Conservation (phyloP, 2,797 vertebrate genomes). For the Eurystomus glaucurus region DNA sequence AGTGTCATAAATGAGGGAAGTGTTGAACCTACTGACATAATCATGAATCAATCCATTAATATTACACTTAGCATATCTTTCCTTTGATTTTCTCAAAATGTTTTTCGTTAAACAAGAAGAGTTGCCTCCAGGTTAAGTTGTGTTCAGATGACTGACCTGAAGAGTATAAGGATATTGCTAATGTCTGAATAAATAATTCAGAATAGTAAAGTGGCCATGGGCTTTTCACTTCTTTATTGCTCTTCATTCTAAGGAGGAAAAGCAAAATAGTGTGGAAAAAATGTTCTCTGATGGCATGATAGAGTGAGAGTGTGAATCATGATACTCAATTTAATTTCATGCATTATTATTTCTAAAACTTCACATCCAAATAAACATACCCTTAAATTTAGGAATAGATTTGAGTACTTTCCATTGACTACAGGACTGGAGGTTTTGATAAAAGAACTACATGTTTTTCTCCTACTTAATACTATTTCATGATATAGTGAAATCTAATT, state of each 20-base stretch:
- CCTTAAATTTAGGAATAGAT: background rate
- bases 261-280: background rate
- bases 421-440: background rate
- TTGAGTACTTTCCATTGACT: background rate
- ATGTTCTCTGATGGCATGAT: background rate
- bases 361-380: background rate
- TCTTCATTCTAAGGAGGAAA: background rate
- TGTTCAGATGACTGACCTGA: background rate
- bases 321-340: background rate
- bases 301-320: background rate
- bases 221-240: background rate
- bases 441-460: background rate
- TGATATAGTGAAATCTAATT: background rate
- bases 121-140: background rate
- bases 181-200: background rate
- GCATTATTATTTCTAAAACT: background rate
- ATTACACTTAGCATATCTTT: background rate
- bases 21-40: background rate
- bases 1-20: background rate
- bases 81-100: background rate
- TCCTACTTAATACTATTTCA: background rate
- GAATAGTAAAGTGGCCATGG: background rate
- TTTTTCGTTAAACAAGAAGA: background rate
- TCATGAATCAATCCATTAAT: background rate
- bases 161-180: background rate